phyloP scores from a whole-genome alignment of 2,797 vertebrate species.

The Hypotaenidia philippensis region DNA sequence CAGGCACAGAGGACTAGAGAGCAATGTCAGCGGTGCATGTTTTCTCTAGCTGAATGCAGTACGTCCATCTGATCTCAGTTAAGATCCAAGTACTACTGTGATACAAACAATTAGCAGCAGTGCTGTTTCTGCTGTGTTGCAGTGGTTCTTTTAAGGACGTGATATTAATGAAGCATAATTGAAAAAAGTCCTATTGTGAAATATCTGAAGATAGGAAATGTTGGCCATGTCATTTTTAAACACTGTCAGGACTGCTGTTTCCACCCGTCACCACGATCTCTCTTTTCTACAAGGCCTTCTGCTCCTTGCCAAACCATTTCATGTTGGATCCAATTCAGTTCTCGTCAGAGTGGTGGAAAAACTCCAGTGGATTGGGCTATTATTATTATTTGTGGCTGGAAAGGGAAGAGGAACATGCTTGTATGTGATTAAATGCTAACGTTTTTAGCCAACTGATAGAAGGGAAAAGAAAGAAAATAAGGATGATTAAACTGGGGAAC shows the following conservation, averaged over 20 bases:
- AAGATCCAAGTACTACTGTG: background rate
- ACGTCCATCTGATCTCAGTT: background rate
- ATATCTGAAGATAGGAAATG: background rate
- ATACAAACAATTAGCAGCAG: background rate
- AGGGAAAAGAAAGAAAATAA: constrained; percentile 7
- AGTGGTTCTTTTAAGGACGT: background rate
- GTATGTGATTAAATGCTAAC: constrained; percentile 17
- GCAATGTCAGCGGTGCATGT: background rate
- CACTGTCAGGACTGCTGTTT: background rate
- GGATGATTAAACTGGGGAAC: background rate
- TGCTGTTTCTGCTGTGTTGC: background rate
- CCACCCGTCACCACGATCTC: background rate
- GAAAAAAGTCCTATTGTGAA: background rate
- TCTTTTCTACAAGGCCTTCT: constrained; percentile 2
- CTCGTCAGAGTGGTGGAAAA: constrained; percentile 32
- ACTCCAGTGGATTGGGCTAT: constrained; percentile 20
- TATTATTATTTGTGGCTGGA: constrained; percentile 25
- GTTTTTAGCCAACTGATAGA: constrained; percentile 30
- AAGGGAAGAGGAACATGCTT: background rate
- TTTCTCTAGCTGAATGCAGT: background rate
- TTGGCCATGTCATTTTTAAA: background rate
- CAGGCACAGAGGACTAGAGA: background rate
- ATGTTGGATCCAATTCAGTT: background rate
- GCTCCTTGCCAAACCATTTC: constrained; percentile 29
- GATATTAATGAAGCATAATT: background rate